Percentiles rank a stretch among this genome's conserved stretches.
Conservation (phyloP, 2,113 vertebrate species). For the Nannospalax galili region DNA sequence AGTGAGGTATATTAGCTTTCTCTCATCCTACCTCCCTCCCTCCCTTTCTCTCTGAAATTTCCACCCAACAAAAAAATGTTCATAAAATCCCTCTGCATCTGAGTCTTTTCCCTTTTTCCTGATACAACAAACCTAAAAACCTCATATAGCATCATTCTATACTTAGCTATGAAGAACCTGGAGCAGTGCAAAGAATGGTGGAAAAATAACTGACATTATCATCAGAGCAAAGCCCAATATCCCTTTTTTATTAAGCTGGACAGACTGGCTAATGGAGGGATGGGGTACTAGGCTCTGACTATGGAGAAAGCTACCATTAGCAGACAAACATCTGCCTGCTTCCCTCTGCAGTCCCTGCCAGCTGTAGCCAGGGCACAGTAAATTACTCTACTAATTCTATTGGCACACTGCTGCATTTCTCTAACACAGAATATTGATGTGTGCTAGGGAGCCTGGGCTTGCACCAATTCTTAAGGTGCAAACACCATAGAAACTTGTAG, state of each 20-base stretch:
- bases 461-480: conserved; percentile 49
- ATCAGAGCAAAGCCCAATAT: conserved; percentile 34
- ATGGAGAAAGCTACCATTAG: conserved; percentile 78
- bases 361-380: conserved; percentile 77
- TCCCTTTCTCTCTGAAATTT: conserved; percentile 62
- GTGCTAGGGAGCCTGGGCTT: background rate
- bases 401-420: conserved; percentile 68
- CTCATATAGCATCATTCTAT: conserved; percentile 68
- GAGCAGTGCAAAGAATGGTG: conserved; percentile 75
- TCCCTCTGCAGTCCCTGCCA: conserved; percentile 76
- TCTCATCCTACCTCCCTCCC: background rate
- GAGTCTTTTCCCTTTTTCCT: conserved; percentile 72
- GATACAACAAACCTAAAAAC: conserved; percentile 73
- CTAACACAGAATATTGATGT: conserved; percentile 62
- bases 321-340: conserved; percentile 82
- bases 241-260: conserved; percentile 46
- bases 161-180: conserved; percentile 77
- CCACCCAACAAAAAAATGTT: conserved; percentile 70
- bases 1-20: conserved; percentile 61
- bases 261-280: conserved; percentile 38
- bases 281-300: background rate
- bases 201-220: conserved; percentile 78
- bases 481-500: conserved; percentile 49
- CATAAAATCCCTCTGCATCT: conserved; percentile 78
- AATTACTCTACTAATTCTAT: conserved; percentile 78